Percentiles rank a stretch among this genome's conserved stretches.
Evolutionary conservation across 2,888 invertebrate species (phyloP).

Genomic region (Eulithis prunata): DNA sequence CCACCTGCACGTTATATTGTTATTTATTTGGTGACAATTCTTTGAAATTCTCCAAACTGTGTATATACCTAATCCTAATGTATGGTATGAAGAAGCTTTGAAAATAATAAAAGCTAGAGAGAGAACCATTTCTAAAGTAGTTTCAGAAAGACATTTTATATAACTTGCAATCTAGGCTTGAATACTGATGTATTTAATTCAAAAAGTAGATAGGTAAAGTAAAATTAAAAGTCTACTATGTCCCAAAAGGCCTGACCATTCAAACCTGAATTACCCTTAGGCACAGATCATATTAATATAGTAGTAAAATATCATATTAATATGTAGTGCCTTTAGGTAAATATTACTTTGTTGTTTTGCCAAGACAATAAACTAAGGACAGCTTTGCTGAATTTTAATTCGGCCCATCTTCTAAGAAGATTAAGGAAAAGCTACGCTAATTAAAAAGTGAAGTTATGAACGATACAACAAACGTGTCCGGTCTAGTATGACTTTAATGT

Average conservation of each 20-base stretch:
- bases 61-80: slow-evolving; percentile 17
- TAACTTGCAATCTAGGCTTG: too few species aligned
- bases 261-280: too few species aligned
- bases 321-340: too few species aligned
- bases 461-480: slow-evolving; percentile 44
- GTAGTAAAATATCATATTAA: too few species aligned
- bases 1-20: slow-evolving; percentile 11
- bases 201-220: too few species aligned
- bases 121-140: neutral
- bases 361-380: slow-evolving; percentile 59
- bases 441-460: slow-evolving; percentile 77
- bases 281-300: too few species aligned
- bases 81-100: slow-evolving; percentile 9
- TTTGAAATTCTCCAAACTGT: slow-evolving; percentile 22
- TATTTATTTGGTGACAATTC: neutral
- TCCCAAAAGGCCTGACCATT: too few species aligned
- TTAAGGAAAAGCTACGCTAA: slow-evolving; percentile 63
- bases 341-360: slow-evolving; percentile 51
- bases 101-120: slow-evolving; percentile 2
- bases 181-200: too few species aligned
- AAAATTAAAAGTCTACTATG: too few species aligned
- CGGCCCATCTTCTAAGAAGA: slow-evolving; percentile 74
- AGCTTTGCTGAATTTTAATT: slow-evolving; percentile 73
- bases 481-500: too few species aligned
- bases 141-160: neutral